phyloP scores from a whole-genome alignment of 2,113 vertebrate genomes.

The Syrrhaptes paradoxus region DNA sequence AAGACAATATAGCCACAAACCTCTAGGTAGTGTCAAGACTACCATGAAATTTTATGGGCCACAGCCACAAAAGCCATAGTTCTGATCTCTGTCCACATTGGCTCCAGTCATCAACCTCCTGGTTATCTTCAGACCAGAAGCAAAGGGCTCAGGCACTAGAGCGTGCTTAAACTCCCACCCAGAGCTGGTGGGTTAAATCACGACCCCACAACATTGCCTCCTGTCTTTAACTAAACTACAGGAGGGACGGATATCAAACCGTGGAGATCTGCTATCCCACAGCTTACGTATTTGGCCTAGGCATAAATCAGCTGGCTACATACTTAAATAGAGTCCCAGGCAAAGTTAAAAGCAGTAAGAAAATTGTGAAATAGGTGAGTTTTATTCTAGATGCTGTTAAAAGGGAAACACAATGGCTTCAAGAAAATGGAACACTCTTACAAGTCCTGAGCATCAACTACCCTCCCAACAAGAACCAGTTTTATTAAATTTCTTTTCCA shows the following conservation, averaged over 20 bases:
- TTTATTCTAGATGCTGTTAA: neutral
- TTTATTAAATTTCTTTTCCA: neutral
- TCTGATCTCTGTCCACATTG: neutral
- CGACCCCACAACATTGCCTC: neutral
- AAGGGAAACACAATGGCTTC: neutral
- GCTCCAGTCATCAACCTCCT: neutral
- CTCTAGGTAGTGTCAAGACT: neutral
- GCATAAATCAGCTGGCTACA: neutral
- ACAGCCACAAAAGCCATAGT: neutral
- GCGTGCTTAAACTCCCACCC: constrained; percentile 3
- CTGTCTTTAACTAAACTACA: neutral
- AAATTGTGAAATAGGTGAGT: neutral
- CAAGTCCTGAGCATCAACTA: neutral
- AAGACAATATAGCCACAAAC: constrained; percentile 31
- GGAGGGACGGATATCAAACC: neutral
- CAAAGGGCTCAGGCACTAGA: neutral
- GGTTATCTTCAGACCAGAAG: constrained; percentile 37
- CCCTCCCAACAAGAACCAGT: neutral
- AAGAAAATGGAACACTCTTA: neutral
- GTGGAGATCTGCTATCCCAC: neutral
- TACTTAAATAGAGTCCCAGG: neutral
- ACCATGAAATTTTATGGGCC: constrained; percentile 46
- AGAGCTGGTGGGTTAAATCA: neutral
- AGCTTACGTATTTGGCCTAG: neutral
- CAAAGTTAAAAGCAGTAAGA: neutral